A percentile compares a stretch with the other conserved stretches of the same genome.
Conservation (phyloP, 2,797 vertebrate species). For the Rhynchonycteris naso region DNA sequence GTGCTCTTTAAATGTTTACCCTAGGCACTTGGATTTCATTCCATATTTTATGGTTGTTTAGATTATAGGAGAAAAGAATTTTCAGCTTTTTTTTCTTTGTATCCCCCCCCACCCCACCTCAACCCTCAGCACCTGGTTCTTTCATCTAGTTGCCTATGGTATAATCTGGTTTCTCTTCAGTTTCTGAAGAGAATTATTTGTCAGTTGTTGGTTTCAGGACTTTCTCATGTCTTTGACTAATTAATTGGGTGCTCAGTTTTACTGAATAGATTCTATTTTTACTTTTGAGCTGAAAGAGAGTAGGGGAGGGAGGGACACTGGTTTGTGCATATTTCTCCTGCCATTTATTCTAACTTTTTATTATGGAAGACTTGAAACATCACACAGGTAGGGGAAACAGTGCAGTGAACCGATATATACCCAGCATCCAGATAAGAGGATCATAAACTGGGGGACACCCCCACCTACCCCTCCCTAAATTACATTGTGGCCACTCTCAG, state of each 20-base stretch:
- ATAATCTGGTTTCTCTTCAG: background rate
- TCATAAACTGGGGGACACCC: background rate
- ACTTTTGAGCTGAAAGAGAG: background rate
- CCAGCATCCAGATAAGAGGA: too few relatives aligned
- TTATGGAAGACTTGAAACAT: slow-evolving; percentile 33
- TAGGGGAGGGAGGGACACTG: background rate
- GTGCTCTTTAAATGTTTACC: background rate
- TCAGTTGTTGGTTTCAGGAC: slow-evolving; percentile 18
- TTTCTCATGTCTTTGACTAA: background rate
- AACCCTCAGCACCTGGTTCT: background rate
- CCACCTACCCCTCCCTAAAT: background rate
- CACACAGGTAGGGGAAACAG: background rate
- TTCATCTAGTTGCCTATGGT: background rate
- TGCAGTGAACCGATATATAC: background rate
- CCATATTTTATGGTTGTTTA: slow-evolving; percentile 29
- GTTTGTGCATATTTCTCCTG: background rate
- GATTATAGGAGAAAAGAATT: background rate
- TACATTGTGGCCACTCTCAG: background rate
- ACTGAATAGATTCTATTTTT: background rate
- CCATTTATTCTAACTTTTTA: slow-evolving; percentile 8
- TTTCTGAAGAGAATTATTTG: background rate
- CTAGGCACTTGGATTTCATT: background rate
- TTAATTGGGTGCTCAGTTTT: background rate
- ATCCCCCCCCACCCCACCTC: background rate
- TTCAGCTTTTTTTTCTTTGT: slow-evolving; percentile 12